Evolutionary conservation across 1,140 invertebrate species (phyloP).

Genomic region (Brachionus paranguensis): DNA sequence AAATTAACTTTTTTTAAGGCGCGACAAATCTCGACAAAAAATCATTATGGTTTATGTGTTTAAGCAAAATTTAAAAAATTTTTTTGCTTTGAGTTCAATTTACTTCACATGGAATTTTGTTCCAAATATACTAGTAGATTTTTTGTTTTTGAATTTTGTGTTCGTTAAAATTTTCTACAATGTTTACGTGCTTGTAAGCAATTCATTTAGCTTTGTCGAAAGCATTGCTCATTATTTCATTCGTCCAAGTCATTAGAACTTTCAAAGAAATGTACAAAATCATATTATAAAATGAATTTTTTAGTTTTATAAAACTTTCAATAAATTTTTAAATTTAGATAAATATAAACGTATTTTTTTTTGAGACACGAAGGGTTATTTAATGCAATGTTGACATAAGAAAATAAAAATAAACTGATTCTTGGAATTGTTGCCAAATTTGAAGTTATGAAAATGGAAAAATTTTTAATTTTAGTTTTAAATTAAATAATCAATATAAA

Average conservation of each 20-base stretch:
- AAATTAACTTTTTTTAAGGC: not conserved
- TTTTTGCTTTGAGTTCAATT: not conserved
- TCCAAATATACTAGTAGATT: not conserved
- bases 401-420: no score
- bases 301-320: not conserved
- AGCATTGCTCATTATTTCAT: constrained; percentile 15
- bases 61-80: not conserved
- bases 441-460: no score
- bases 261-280: not conserved
- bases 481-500: no score
- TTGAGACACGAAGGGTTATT: no score
- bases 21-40: not conserved
- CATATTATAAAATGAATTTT: not conserved
- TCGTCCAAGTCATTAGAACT: not conserved
- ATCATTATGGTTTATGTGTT: not conserved
- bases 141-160: not conserved
- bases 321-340: not conserved
- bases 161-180: not conserved
- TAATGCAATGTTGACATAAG: no score
- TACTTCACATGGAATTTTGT: not conserved
- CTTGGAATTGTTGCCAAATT: no score
- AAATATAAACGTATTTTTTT: no score
- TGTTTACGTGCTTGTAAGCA: not conserved
- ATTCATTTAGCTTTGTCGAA: not conserved
- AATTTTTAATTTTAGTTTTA: no score